Base-by-base conservation (phyloP, 30 jellyfish, hydroid and myxozoan genomes). In the Chrysaora quinquecirrha region DNA sequence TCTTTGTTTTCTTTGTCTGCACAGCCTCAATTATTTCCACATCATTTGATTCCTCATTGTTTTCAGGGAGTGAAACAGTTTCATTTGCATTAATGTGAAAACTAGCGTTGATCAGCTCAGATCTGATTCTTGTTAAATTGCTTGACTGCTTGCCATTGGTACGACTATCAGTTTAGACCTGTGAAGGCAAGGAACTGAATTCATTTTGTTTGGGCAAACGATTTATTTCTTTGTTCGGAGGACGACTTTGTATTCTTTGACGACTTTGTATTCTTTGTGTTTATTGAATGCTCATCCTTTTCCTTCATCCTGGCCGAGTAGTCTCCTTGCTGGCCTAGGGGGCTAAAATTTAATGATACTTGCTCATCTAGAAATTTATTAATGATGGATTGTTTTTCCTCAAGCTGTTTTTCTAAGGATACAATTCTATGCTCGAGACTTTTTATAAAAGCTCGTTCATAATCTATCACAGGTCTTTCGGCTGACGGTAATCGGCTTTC, bases 191-290 rank as follows among this genome's bases (percentile, higher is more conserved):
- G n/a, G n/a, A n/a, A n/a, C n/a, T n/a, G n/a, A n/a, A n/a, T 43
- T 16, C 58, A 6, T 43, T 43, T 43, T 52, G 87, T 75, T 75
- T 56, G 30, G 87, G 76, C 87, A 75, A 75, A 76, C 76, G 64
- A 75, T 75, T 74, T 19, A 75, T 75, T 52, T 56, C 87, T 75
- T 75, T 38, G 76, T 75, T 75, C 11, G 22, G 87, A 75, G 76
- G n/a, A n/a, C n/a, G n/a, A n/a, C n/a, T n/a, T n/a, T n/a, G n/a
- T n/a, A n/a, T n/a, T 68, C 19, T 68, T 66, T 75, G 87, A 31
- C 58, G 73, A 10, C 73, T 73, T 73, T 73, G 84, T 48, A 46
- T 73, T 28, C 1, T 73, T 73, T 73, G 84, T 21, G 27, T 48
- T 14, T 52, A 73, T 63, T 73, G 84, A 48, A 73, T 73, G 71